A percentile compares a stretch with the other conserved stretches of the same genome.
Conservation (phyloP, 2,888 invertebrate species). For the Pharmacophagus antenor region DNA sequence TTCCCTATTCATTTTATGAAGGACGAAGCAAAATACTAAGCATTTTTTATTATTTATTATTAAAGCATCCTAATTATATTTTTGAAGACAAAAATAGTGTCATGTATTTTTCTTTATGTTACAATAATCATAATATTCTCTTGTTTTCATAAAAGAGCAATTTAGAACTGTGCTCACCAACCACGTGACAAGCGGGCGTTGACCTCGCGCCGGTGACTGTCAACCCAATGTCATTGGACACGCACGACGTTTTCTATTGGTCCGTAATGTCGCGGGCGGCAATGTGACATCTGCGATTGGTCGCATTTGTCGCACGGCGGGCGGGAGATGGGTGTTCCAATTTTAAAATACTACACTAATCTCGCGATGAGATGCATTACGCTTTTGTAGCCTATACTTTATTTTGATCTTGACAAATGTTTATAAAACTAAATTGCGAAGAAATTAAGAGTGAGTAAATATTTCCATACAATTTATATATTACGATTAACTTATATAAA, state of each 20-base stretch:
- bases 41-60: too few species aligned
- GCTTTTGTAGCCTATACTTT: background rate
- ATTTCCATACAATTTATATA: too few species aligned
- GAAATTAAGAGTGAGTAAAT: too few species aligned
- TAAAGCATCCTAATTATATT: too few species aligned
- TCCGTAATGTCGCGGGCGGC: constrained; percentile 66
- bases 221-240: constrained; percentile 76
- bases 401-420: too few species aligned
- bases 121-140: background rate
- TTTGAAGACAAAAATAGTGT: too few species aligned
- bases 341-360: constrained; percentile 45
- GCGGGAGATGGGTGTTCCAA: constrained; percentile 55
- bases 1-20: too few species aligned
- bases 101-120: background rate
- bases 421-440: too few species aligned
- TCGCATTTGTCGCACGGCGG: constrained; percentile 62
- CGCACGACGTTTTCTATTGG: constrained; percentile 61
- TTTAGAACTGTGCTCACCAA: constrained; percentile 35
- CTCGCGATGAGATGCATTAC: background rate
- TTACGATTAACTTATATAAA: too few species aligned
- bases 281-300: constrained; percentile 73
- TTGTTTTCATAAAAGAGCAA: constrained; percentile 2
- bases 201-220: constrained; percentile 58
- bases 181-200: constrained; percentile 63
- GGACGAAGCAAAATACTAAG: too few species aligned